Percentiles rank a stretch among this genome's conserved stretches.
phyloP scores from a whole-genome alignment of 2,888 invertebrate genomes.

The Subacronicta megacephala region DNA sequence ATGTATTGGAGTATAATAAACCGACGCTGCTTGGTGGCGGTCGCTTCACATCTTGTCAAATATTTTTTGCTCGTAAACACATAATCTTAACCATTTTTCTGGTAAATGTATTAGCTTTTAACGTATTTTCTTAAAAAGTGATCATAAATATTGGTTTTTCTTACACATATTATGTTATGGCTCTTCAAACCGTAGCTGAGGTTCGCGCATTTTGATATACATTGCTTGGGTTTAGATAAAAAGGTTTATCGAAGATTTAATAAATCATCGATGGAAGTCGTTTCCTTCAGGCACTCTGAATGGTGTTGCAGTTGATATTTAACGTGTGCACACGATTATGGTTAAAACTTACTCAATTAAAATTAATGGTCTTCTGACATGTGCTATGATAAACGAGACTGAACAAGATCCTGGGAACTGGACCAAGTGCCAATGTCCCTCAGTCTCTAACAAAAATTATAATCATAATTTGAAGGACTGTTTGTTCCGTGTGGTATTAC shows the following conservation, averaged over 20 bases:
- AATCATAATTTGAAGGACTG: too few relatives aligned
- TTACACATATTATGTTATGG: constrained; percentile 6
- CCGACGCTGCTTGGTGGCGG: constrained; percentile 5
- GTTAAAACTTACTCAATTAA: too few relatives aligned
- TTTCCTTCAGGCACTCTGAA: not conserved
- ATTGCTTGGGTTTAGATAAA: not conserved
- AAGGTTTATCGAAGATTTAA: not conserved
- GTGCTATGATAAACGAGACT: too few relatives aligned
- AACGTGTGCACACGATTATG: too few relatives aligned
- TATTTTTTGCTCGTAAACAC: constrained; percentile 28
- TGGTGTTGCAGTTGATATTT: too few relatives aligned
- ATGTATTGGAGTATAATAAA: constrained; percentile 45
- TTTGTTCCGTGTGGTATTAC: too few relatives aligned
- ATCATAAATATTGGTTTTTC: constrained; percentile 23
- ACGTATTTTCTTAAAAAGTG: constrained; percentile 36
- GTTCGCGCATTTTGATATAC: not conserved
- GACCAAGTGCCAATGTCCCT: too few relatives aligned
- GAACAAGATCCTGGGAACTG: too few relatives aligned
- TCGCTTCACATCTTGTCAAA: constrained; percentile 22
- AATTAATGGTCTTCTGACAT: too few relatives aligned
- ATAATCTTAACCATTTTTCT: constrained; percentile 27
- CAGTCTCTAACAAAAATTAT: too few relatives aligned
- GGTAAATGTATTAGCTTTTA: constrained; percentile 33
- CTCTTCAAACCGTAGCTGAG: constrained; percentile 3
- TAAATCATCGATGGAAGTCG: not conserved